Conservation (phyloP, 2,888 invertebrate species). For the Drosophila nr. medialis region DNA sequence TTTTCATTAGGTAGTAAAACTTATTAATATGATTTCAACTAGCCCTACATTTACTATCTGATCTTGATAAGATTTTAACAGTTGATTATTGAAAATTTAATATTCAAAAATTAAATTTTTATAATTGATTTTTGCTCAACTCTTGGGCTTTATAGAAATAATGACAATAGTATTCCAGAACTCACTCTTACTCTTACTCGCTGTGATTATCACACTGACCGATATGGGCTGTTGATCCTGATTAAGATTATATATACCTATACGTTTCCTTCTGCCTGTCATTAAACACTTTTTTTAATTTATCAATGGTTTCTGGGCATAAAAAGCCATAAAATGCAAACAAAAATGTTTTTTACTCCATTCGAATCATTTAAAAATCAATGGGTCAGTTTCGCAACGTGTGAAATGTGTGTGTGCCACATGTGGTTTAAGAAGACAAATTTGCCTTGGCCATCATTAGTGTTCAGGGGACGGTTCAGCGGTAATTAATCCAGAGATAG, state of each 20-base stretch:
- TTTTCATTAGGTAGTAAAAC: no score
- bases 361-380: not conserved
- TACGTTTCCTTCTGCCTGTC: not conserved
- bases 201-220: not conserved
- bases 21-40: not conserved
- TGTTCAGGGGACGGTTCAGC: conserved; percentile 46
- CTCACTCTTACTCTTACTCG: not conserved
- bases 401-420: conserved; percentile 43
- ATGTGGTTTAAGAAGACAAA: conserved; percentile 66
- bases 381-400: conserved; percentile 25
- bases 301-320: not conserved
- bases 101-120: not conserved
- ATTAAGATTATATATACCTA: not conserved
- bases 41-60: not conserved
- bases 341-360: not conserved
- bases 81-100: not conserved
- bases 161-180: not conserved
- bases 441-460: conserved; percentile 70
- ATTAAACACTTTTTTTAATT: not conserved
- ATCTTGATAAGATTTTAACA: not conserved
- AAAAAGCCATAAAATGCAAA: not conserved
- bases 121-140: not conserved
- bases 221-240: not conserved
- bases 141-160: not conserved
- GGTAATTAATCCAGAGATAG: conserved; percentile 67